These are phyloP conservation scores for Phrynocephalus forsythii DNA, from an alignment of 2,797 vertebrate species.

Conservation along the genomic window DNA sequence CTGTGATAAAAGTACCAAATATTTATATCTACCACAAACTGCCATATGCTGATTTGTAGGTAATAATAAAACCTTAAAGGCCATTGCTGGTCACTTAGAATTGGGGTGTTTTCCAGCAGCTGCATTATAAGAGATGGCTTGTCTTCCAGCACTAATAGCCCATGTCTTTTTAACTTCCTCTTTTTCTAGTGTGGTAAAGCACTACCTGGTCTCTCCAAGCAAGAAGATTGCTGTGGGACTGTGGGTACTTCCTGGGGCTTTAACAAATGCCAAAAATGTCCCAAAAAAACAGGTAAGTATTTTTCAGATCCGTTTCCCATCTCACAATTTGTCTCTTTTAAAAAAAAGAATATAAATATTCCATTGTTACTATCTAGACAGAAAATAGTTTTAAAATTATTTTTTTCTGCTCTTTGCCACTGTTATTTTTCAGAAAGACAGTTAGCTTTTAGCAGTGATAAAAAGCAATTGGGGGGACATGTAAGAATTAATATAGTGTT, in stretches of 20 bases:
- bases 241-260: constrained; percentile 98
- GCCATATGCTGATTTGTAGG: background rate
- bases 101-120: constrained; percentile 32
- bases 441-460: constrained; percentile 7
- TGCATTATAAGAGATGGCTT: constrained; percentile 6
- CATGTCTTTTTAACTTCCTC: constrained; percentile 60
- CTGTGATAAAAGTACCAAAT: background rate
- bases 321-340: background rate
- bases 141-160: constrained; percentile 61
- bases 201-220: constrained; percentile 95
- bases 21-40: background rate
- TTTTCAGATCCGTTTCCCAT: constrained; percentile 54
- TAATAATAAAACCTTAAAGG: constrained; percentile 6
- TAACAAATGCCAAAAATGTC: constrained; percentile 97
- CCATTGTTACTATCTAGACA: constrained; percentile 14
- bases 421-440: constrained; percentile 8
- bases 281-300: constrained; percentile 90
- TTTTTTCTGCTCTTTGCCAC: constrained; percentile 37
- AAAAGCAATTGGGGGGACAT: background rate
- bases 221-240: constrained; percentile 95
- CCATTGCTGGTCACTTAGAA: background rate
- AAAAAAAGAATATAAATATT: background rate
- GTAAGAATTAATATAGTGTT: background rate
- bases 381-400: constrained; percentile 52
- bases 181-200: constrained; percentile 93